Conservation (phyloP, 1,140 invertebrate genomes). For the Micrasema longulum region DNA sequence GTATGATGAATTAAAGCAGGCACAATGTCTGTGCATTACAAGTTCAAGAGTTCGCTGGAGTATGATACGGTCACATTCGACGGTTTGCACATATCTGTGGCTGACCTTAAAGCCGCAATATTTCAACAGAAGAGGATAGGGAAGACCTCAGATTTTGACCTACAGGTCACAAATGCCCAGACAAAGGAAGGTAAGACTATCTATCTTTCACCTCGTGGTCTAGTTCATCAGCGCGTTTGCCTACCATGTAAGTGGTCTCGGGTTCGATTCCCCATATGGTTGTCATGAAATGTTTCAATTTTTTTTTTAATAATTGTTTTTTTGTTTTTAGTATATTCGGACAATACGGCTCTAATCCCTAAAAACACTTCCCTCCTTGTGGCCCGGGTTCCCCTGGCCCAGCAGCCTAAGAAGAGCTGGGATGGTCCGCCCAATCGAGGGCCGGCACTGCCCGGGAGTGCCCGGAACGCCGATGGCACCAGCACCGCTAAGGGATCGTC, state of each 20-base stretch:
- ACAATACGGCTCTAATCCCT: slow-evolving; percentile 91
- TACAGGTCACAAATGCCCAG: slow-evolving; percentile 97
- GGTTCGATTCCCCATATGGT: too few species aligned
- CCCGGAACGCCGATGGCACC: slow-evolving; percentile 63
- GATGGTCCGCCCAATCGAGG: slow-evolving; percentile 61
- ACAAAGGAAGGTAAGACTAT: slow-evolving; percentile 96
- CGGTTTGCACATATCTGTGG: slow-evolving; percentile 94
- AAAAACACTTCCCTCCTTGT: slow-evolving; percentile 98
- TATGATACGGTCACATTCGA: slow-evolving; percentile 97
- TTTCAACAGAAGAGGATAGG: slow-evolving; percentile 95
- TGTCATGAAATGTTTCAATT: too few species aligned
- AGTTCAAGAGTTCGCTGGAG: slow-evolving; percentile 95
- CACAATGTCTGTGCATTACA: slow-evolving; percentile 95
- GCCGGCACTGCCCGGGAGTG: slow-evolving; percentile 53
- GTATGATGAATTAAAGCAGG: neutral
- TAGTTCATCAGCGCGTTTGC: too few species aligned
- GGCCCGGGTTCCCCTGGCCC: slow-evolving; percentile 86
- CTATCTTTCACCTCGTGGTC: too few species aligned
- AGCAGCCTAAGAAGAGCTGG: slow-evolving; percentile 81
- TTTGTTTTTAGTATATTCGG: slow-evolving; percentile 88
- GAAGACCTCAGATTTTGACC: slow-evolving; percentile 94
- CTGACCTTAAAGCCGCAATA: slow-evolving; percentile 94
- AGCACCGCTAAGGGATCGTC: slow-evolving; percentile 72
- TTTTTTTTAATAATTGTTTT: too few species aligned
- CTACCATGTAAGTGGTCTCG: too few species aligned